phyloP scores from a whole-genome alignment of 2,888 invertebrate genomes.

The Baronia brevicornis region DNA sequence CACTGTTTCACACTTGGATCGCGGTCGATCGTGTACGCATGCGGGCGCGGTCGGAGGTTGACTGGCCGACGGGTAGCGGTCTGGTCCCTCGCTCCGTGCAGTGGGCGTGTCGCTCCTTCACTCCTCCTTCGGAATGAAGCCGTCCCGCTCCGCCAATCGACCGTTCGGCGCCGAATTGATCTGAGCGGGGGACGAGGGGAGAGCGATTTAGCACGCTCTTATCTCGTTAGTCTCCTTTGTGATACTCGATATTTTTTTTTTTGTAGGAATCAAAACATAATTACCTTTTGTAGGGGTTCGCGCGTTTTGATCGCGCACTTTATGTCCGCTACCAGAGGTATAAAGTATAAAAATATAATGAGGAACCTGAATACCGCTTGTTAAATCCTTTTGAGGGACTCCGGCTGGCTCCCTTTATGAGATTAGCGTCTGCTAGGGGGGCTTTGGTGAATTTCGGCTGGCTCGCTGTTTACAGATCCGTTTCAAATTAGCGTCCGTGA shows the following conservation, averaged over 20 bases:
- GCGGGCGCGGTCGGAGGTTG: constrained; percentile 68
- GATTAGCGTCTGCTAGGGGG: constrained; percentile 47
- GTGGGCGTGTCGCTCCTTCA: constrained; percentile 30
- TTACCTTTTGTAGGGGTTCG: constrained; percentile 75
- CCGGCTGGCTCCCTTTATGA: constrained; percentile 52
- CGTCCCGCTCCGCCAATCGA: constrained; percentile 67
- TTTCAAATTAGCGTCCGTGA: constrained; percentile 66
- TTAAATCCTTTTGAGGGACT: constrained; percentile 72
- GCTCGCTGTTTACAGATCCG: constrained; percentile 50
- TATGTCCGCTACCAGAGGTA: constrained; percentile 60
- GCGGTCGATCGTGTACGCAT: constrained; percentile 70
- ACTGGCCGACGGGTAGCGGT: constrained; percentile 47
- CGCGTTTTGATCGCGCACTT: constrained; percentile 73
- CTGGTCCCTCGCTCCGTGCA: constrained; percentile 37
- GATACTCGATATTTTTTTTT: constrained; percentile 70
- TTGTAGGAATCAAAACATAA: constrained; percentile 75
- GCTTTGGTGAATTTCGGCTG: constrained; percentile 41
- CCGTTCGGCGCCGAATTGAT: constrained; percentile 61
- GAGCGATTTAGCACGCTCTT: constrained; percentile 75
- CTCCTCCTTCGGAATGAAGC: constrained; percentile 30
- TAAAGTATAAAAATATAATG: constrained; percentile 76
- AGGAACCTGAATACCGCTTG: constrained; percentile 70
- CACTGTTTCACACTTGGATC: constrained; percentile 52
- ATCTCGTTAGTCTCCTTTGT: constrained; percentile 76
- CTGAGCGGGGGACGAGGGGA: constrained; percentile 60